These are phyloP conservation scores for Xiphophorus birchmanni DNA, from an alignment of 2,797 vertebrate species.

Conservation along the genomic window DNA sequence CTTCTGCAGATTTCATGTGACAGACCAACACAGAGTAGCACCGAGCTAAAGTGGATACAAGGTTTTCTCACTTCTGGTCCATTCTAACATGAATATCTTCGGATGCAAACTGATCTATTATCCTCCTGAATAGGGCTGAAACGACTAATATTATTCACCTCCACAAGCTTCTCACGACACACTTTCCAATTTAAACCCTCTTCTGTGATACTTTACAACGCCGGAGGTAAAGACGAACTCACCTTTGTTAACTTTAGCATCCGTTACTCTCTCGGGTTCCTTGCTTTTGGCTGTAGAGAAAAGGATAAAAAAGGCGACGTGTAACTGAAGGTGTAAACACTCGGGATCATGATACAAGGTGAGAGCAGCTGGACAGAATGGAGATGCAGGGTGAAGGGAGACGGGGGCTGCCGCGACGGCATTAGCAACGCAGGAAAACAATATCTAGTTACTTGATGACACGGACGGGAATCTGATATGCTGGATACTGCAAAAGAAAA, in stretches of 20 bases:
- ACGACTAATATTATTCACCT: too few species aligned
- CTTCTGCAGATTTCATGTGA: background rate
- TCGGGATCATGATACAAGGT: conserved; percentile 35
- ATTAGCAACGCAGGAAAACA: conserved; percentile 15
- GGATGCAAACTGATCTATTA: background rate
- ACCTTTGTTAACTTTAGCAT: conserved; percentile 89
- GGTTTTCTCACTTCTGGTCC: background rate
- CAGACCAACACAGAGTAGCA: background rate
- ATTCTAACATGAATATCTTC: background rate
- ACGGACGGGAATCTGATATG: conserved; percentile 11
- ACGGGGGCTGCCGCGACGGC: background rate
- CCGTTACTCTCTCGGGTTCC: conserved; percentile 89
- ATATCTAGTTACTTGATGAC: conserved; percentile 31
- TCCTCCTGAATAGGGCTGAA: background rate
- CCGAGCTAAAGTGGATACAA: background rate
- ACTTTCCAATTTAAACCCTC: conserved; percentile 4
- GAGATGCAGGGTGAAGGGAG: background rate
- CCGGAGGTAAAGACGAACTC: conserved; percentile 58
- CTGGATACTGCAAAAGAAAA: background rate
- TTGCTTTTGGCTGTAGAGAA: conserved; percentile 91
- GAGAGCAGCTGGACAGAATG: background rate
- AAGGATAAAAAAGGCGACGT: conserved; percentile 31
- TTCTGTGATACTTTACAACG: conserved; percentile 9
- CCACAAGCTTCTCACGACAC: background rate
- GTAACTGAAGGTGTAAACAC: conserved; percentile 36